A percentile compares a stretch with the other conserved stretches of the same genome.
Conservation (phyloP, 2,888 invertebrate species). For the Drosophila lutescens region DNA sequence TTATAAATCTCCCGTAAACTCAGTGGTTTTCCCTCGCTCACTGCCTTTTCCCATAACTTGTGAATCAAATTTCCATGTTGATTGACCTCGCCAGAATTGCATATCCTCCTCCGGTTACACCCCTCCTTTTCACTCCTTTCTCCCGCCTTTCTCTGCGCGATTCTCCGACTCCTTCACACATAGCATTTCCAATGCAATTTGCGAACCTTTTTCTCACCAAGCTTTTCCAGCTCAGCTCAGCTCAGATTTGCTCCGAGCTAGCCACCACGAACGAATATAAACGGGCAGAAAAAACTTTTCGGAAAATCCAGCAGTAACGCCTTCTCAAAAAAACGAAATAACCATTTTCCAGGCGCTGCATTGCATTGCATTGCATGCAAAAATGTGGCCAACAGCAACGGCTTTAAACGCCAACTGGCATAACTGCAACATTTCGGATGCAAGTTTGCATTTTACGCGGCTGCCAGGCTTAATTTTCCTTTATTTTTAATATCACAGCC, state of each 20-base stretch:
- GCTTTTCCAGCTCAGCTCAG: constrained; percentile 25
- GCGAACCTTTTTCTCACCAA: constrained; percentile 53
- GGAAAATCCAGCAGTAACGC: constrained; percentile 72
- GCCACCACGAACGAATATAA: constrained; percentile 42
- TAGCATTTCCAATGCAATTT: constrained; percentile 54
- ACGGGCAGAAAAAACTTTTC: constrained; percentile 41
- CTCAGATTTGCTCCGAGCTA: constrained; percentile 63
- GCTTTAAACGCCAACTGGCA: constrained; percentile 54
- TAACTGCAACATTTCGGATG: constrained; percentile 68
- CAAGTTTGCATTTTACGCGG: constrained; percentile 80
- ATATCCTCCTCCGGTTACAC: constrained; percentile 41
- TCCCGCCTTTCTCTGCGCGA: constrained; percentile 1
- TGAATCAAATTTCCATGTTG: constrained; percentile 46
- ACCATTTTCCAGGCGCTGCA: constrained; percentile 56
- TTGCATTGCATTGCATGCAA: constrained; percentile 66
- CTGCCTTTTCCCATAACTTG: constrained; percentile 44
- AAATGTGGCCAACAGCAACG: constrained; percentile 58
- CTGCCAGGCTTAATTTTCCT: constrained; percentile 80
- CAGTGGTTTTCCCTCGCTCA: constrained; percentile 2
- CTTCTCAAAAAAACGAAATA: constrained; percentile 62
- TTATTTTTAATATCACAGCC: constrained; percentile 72
- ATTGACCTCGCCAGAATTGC: constrained; percentile 43
- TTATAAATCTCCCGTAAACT: too few species aligned
- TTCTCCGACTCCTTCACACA: constrained; percentile 25
- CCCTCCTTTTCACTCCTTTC: constrained; percentile 20